phyloP scores from a whole-genome alignment of 2,888 invertebrate genomes.

The Drosophila multiciliata region DNA sequence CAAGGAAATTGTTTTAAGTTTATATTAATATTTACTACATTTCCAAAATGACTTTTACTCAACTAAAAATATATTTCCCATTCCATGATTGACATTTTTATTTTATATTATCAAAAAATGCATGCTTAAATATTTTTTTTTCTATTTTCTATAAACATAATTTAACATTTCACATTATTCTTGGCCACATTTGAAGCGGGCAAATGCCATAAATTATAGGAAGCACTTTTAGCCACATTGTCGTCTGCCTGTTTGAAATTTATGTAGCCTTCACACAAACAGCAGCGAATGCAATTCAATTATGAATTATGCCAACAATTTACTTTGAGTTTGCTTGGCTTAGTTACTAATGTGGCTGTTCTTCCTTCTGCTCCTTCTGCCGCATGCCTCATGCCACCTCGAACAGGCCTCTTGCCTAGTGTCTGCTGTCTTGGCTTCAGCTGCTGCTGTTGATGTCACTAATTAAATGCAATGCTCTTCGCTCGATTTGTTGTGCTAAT shows the following conservation, averaged over 20 bases:
- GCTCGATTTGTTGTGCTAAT: constrained; percentile 80
- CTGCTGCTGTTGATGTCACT: constrained; percentile 41
- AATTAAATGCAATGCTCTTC: constrained; percentile 72
- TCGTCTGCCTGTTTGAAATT: constrained; percentile 39
- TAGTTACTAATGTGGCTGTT: neutral
- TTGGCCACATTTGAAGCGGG: neutral
- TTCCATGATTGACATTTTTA: neutral
- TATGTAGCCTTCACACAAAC: constrained; percentile 63
- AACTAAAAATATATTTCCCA: neutral
- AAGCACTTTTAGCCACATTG: constrained; percentile 17
- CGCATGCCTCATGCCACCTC: neutral
- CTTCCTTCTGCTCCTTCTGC: neutral
- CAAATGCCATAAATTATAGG: neutral
- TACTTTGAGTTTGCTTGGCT: constrained; percentile 54
- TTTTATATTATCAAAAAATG: neutral
- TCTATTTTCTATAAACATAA: neutral
- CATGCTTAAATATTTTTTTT: neutral
- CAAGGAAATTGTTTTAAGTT: neutral
- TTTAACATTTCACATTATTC: neutral
- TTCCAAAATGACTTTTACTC: neutral
- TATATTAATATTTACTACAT: neutral
- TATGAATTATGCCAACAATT: constrained; percentile 77
- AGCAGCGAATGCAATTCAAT: constrained; percentile 69
- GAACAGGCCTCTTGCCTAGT: neutral
- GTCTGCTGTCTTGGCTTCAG: neutral